Evolutionary conservation across 2,888 invertebrate species (phyloP).

Genomic region (Lumbricus terrestris): DNA sequence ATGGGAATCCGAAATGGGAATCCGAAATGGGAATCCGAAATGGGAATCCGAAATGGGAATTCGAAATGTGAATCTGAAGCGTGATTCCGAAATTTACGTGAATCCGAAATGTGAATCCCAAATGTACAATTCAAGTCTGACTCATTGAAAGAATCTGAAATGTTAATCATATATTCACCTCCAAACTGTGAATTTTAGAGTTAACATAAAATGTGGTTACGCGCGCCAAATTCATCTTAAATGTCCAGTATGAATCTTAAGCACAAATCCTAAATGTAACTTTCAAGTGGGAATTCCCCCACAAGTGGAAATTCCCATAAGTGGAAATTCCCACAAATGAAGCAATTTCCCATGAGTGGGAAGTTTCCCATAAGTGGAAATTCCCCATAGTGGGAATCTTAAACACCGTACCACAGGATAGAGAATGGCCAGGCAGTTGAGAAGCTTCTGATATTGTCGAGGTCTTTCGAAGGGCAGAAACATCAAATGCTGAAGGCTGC

Average conservation of each 20-base stretch:
- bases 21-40: no score
- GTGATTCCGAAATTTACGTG: no score
- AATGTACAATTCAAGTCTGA: neutral
- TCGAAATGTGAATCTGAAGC: no score
- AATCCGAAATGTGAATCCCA: neutral
- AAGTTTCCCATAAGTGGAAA: no score
- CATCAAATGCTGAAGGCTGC: conserved; percentile 46
- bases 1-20: no score
- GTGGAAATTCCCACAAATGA: no score
- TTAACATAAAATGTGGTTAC: neutral
- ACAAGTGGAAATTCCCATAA: no score
- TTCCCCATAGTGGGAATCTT: neutral
- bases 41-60: no score
- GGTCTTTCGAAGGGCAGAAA: conserved; percentile 50
- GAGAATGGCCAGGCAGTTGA: conserved; percentile 44
- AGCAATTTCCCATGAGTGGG: no score
- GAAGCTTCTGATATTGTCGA: conserved; percentile 48
- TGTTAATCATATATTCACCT: neutral
- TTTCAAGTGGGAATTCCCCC: neutral
- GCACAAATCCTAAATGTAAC: neutral
- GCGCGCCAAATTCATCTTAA: neutral
- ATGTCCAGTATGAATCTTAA: neutral
- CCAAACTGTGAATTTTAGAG: no score
- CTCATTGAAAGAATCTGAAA: neutral
- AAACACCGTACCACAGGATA: conserved; percentile 38